A percentile compares a stretch with the other conserved stretches of the same genome.
These are phyloP conservation scores for Macaria liturata DNA, from an alignment of 2,888 invertebrate genomes.

Conservation along the genomic window DNA sequence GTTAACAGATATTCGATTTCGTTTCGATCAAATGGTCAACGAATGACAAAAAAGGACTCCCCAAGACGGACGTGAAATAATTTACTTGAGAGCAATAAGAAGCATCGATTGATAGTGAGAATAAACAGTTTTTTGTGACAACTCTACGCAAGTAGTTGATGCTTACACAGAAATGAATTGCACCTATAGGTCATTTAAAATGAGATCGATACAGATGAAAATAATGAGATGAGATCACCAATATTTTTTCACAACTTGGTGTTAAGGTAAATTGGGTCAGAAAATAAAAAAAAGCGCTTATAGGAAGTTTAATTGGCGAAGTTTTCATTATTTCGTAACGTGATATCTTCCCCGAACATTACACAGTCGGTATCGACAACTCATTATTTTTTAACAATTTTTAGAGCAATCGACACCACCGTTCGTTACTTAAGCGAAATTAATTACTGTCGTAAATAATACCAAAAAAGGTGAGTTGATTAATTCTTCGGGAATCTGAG, in stretches of 20 bases:
- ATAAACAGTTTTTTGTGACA: conserved; percentile 29
- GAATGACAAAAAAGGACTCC: conserved; percentile 61
- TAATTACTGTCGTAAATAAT: conserved; percentile 69
- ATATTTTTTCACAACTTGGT: too few species aligned
- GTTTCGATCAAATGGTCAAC: conserved; percentile 57
- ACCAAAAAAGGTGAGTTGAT: conserved; percentile 64
- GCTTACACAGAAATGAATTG: conserved; percentile 16
- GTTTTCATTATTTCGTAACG: conserved; percentile 41
- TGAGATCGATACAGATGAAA: conserved; percentile 5
- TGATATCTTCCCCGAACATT: conserved; percentile 53
- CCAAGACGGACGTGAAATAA: conserved; percentile 39
- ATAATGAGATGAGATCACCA: neutral
- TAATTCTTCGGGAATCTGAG: conserved; percentile 74
- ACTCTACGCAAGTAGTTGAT: conserved; percentile 11
- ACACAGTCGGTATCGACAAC: conserved; percentile 44
- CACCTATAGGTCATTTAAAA: conserved; percentile 1
- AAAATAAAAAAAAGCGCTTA: conserved; percentile 6
- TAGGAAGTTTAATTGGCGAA: conserved; percentile 19
- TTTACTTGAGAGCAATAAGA: conserved; percentile 27
- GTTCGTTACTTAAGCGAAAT: conserved; percentile 55
- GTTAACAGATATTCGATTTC: conserved; percentile 53
- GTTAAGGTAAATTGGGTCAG: too few species aligned
- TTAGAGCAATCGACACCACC: conserved; percentile 72
- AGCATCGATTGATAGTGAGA: conserved; percentile 23
- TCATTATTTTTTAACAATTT: conserved; percentile 68